A percentile compares a stretch with the other conserved stretches of the same genome.
phyloP scores from a whole-genome alignment of 2,797 vertebrate genomes.

The Microchirus variegatus region DNA sequence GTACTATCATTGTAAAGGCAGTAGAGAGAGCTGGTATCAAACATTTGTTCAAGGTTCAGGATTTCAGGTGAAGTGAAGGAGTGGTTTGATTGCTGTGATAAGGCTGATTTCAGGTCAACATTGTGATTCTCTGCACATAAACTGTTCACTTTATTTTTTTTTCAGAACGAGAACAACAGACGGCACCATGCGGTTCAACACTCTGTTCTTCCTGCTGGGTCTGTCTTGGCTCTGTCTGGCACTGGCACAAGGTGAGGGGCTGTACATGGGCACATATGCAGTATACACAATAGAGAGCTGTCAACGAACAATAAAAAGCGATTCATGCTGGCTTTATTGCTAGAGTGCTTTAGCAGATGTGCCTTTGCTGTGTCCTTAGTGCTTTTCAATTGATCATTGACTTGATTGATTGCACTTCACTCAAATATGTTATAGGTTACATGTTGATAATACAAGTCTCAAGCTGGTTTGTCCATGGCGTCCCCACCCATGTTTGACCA shows the following conservation, averaged over 20 bases:
- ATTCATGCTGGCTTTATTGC: too few relatives aligned
- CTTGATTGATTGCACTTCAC: too few relatives aligned
- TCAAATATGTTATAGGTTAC: too few relatives aligned
- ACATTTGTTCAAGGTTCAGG: conserved; percentile 48
- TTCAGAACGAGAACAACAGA: conserved; percentile 36
- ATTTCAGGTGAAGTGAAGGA: neutral
- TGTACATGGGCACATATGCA: neutral
- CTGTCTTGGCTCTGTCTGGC: conserved; percentile 62
- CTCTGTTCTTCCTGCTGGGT: conserved; percentile 60
- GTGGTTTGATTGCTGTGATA: conserved; percentile 35
- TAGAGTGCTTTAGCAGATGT: neutral
- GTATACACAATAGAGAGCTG: conserved; percentile 7
- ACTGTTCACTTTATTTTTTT: neutral
- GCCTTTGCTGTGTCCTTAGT: neutral
- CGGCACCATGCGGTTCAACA: conserved; percentile 69
- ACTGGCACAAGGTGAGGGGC: conserved; percentile 74
- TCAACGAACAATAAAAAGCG: neutral
- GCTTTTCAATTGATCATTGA: neutral
- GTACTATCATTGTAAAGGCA: neutral
- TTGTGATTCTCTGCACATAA: neutral
- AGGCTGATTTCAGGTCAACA: conserved; percentile 23
- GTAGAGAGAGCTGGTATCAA: neutral
- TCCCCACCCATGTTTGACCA: too few relatives aligned
- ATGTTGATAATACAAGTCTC: too few relatives aligned
- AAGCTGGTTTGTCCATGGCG: too few relatives aligned